Evolutionary conservation across 2,888 invertebrate species (phyloP).

Genomic region (Plebejus melissa): DNA sequence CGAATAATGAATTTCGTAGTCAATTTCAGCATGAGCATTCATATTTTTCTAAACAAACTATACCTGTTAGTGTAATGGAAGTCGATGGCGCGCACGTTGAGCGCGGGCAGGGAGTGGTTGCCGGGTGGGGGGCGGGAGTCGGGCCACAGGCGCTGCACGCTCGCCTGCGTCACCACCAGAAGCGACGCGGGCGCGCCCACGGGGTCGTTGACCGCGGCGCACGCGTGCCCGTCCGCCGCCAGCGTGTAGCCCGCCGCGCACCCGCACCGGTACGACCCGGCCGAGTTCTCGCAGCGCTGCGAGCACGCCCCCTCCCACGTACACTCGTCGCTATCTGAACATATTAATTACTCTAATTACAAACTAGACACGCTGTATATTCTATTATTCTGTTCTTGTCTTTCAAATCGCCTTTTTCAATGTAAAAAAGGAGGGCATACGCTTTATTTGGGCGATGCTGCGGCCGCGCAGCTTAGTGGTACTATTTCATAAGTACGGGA

Average conservation of each 20-base stretch:
- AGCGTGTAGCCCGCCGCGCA: constrained; percentile 85
- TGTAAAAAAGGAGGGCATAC: too few species aligned
- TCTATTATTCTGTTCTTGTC: too few species aligned
- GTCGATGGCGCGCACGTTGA: constrained; percentile 65
- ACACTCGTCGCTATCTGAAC: constrained; percentile 88
- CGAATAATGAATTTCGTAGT: too few species aligned
- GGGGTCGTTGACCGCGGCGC: constrained; percentile 85
- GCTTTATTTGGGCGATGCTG: too few species aligned
- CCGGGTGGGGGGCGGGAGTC: constrained; percentile 43
- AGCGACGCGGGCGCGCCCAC: constrained; percentile 80
- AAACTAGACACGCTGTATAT: too few species aligned
- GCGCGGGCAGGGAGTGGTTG: constrained; percentile 50
- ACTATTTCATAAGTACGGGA: too few species aligned
- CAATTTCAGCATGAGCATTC: too few species aligned
- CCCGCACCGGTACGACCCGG: constrained; percentile 83
- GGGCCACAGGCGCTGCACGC: constrained; percentile 81
- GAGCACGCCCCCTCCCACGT: constrained; percentile 83
- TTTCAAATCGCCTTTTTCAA: too few species aligned
- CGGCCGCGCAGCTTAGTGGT: too few species aligned
- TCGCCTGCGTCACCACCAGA: constrained; percentile 82
- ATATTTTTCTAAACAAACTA: too few species aligned
- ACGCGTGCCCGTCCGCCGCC: constrained; percentile 75
- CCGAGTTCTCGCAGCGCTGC: constrained; percentile 84
- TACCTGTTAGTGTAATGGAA: constrained; percentile 62
- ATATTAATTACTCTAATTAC: not conserved